A percentile compares a stretch with the other conserved stretches of the same genome.
These are phyloP conservation scores for Noctua janthe DNA, from an alignment of 2,888 invertebrate species.

Conservation along the genomic window DNA sequence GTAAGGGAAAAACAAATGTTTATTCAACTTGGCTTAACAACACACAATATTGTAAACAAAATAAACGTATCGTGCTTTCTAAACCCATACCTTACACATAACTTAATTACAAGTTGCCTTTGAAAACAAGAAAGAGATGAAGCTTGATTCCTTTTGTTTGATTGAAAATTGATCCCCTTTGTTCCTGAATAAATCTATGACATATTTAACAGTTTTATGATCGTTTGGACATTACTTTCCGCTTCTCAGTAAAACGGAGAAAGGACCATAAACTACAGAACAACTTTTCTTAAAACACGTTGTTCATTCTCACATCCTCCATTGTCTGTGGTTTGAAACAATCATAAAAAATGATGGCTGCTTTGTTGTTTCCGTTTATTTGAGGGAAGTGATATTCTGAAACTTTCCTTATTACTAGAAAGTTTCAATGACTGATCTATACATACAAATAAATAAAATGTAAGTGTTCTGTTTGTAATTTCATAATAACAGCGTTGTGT, in stretches of 20 bases:
- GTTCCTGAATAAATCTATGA: neutral
- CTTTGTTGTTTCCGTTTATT: slow-evolving; percentile 23
- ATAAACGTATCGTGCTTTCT: neutral
- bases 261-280: slow-evolving; percentile 26
- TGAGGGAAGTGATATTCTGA: neutral
- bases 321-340: slow-evolving; percentile 41
- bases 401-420: neutral
- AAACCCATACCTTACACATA: neutral
- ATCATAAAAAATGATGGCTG: slow-evolving; percentile 21
- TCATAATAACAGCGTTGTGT: too few species aligned
- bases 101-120: neutral
- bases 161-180: neutral
- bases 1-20: neutral
- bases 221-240: neutral
- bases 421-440: neutral
- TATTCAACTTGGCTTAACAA: too few species aligned
- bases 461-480: too few species aligned
- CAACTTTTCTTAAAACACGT: slow-evolving; percentile 23
- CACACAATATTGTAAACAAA: neutral
- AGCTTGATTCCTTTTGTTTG: neutral
- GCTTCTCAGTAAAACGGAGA: slow-evolving; percentile 20
- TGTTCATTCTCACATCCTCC: slow-evolving; percentile 6
- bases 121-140: neutral
- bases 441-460: too few species aligned
- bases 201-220: neutral